phyloP scores from a whole-genome alignment of 2,113 vertebrate genomes.

The Entelurus aequoreus region DNA sequence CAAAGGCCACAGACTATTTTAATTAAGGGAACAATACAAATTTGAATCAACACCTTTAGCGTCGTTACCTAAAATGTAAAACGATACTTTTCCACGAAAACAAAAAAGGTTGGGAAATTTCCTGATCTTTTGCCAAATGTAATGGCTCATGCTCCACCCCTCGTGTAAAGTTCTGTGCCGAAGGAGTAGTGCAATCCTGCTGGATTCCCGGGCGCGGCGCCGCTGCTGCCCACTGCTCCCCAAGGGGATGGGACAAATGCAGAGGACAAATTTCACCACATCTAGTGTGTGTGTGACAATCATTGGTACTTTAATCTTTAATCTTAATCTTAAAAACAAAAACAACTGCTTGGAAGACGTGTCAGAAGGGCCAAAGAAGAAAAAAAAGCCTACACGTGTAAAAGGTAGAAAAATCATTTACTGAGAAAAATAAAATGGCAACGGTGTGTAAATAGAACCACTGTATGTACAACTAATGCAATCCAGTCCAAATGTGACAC shows the following conservation, averaged over 20 bases:
- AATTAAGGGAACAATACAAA: constrained; percentile 24
- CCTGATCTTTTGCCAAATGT: too few species aligned
- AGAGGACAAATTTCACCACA: too few species aligned
- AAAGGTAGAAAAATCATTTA: constrained; percentile 65
- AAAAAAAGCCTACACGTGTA: constrained; percentile 70
- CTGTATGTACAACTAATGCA: constrained; percentile 34
- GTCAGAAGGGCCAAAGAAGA: background rate
- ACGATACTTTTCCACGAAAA: background rate
- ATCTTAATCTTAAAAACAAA: too few species aligned
- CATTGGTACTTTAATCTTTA: too few species aligned
- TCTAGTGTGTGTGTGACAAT: too few species aligned
- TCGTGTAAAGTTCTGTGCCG: background rate
- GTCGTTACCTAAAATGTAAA: background rate
- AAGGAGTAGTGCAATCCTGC: background rate
- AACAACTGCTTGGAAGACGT: background rate
- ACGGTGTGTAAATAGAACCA: constrained; percentile 50
- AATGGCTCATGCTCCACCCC: too few species aligned
- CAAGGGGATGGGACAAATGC: too few species aligned
- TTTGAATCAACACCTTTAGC: background rate
- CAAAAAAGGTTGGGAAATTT: too few species aligned
- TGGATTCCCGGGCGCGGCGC: too few species aligned
- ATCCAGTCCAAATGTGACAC: constrained; percentile 19
- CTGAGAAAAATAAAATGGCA: constrained; percentile 57
- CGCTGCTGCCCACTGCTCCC: too few species aligned
- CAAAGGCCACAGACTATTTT: constrained; percentile 46